A percentile compares a stretch with the other conserved stretches of the same genome.
Evolutionary conservation across 2,888 invertebrate species (phyloP).

Genomic region (Galeopsomyia nigrocyanea): DNA sequence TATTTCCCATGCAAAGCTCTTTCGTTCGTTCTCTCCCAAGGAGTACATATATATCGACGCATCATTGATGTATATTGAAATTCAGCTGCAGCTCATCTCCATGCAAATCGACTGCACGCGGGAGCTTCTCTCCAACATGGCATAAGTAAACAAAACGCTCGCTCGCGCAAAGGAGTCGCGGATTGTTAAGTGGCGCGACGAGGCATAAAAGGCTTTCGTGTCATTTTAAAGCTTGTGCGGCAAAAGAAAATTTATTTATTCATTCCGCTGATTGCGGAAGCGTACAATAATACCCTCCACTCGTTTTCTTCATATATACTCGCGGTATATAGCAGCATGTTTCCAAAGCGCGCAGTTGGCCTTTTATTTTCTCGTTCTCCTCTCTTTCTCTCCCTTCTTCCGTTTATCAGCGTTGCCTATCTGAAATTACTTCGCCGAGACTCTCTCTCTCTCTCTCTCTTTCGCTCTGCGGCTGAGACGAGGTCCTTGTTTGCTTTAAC

Average conservation of each 20-base stretch:
- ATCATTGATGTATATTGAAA: conserved; percentile 19
- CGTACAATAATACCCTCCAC: not conserved
- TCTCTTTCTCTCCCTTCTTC: not conserved
- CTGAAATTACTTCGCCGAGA: conserved; percentile 9
- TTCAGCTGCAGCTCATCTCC: conserved; percentile 27
- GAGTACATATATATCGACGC: too few relatives aligned
- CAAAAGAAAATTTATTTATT: not conserved
- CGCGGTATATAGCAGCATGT: not conserved
- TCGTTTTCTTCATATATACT: not conserved
- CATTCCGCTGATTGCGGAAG: not conserved
- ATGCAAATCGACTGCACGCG: conserved; percentile 36
- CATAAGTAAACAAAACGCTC: conserved; percentile 29
- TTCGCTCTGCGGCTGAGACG: too few relatives aligned
- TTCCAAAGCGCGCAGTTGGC: conserved; percentile 7
- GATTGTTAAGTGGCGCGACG: conserved; percentile 53
- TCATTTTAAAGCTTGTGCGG: not conserved
- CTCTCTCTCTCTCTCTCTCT: not conserved
- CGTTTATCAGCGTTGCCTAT: conserved; percentile 26
- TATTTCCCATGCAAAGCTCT: too few relatives aligned
- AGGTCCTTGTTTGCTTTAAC: conserved; percentile 31
- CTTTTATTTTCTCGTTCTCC: not conserved
- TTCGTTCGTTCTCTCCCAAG: too few relatives aligned
- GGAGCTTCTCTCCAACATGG: too few relatives aligned
- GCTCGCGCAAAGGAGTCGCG: conserved; percentile 12
- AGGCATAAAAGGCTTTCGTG: conserved; percentile 23